These are phyloP conservation scores for Australoheros facetus DNA, from an alignment of 2,797 vertebrate species.

Conservation along the genomic window DNA sequence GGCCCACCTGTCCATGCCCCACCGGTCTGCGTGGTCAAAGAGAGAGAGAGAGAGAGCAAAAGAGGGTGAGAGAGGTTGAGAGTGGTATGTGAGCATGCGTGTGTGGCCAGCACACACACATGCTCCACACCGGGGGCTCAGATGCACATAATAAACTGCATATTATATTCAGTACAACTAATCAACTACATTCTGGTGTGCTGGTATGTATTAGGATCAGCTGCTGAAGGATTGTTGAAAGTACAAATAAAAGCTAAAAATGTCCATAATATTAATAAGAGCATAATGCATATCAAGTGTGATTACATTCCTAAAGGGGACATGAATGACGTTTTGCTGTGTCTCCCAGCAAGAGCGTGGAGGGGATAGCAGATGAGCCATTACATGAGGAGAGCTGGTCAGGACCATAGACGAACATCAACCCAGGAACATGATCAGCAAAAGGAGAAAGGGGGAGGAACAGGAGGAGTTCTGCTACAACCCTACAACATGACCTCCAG, in stretches of 20 bases:
- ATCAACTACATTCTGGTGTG: no score
- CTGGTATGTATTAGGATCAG: neutral
- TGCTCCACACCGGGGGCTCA: neutral
- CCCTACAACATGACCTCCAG: neutral
- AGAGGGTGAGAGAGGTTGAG: slow-evolving; percentile 55
- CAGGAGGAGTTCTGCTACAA: neutral
- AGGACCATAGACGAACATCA: neutral
- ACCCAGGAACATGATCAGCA: neutral
- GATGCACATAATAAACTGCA: neutral
- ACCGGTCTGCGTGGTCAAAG: slow-evolving; percentile 41
- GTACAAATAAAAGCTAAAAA: no score
- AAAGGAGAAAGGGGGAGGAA: neutral
- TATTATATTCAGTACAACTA: neutral
- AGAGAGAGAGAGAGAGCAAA: neutral
- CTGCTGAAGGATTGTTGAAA: neutral
- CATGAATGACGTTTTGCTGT: neutral
- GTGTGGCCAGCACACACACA: slow-evolving; percentile 50
- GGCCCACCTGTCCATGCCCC: slow-evolving; percentile 56
- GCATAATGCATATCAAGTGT: no score
- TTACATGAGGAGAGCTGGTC: neutral
- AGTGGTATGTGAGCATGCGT: slow-evolving; percentile 66
- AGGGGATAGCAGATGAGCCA: neutral
- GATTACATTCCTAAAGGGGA: no score
- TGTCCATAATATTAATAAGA: no score
- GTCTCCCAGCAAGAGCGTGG: neutral